A percentile compares a stretch with the other conserved stretches of the same genome.
phyloP scores from a whole-genome alignment of 2,888 invertebrate species.

The Zhengitettix transpicula region DNA sequence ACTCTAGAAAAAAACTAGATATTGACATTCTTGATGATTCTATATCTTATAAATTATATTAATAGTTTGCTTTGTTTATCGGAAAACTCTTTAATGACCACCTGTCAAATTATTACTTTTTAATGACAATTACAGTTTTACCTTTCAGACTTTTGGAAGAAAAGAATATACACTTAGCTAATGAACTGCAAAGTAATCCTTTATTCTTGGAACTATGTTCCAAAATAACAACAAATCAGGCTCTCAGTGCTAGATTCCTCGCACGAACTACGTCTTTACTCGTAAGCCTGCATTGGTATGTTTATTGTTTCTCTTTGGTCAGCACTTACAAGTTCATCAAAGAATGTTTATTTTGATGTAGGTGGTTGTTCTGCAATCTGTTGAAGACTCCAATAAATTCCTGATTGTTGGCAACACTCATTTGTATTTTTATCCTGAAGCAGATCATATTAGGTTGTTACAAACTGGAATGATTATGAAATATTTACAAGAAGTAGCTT shows the following conservation, averaged over 20 bases:
- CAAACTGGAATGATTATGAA: constrained; percentile 62
- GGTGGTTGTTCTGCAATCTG: constrained; percentile 36
- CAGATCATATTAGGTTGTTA: constrained; percentile 73
- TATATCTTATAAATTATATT: too few species aligned
- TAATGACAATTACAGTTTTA: too few species aligned
- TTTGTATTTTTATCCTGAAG: constrained; percentile 82
- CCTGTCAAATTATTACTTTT: too few species aligned
- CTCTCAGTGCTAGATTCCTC: constrained; percentile 38
- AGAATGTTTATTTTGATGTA: constrained; percentile 15
- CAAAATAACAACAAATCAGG: constrained; percentile 37
- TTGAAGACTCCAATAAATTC: constrained; percentile 36
- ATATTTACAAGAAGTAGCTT: constrained; percentile 40
- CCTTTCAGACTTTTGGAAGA: too few species aligned
- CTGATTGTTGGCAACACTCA: constrained; percentile 74
- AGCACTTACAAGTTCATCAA: too few species aligned
- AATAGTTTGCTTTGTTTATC: too few species aligned
- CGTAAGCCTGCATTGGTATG: constrained; percentile 21
- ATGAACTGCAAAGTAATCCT: constrained; percentile 34
- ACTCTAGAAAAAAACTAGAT: too few species aligned
- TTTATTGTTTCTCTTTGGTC: too few species aligned
- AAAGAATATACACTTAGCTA: constrained; percentile 38
- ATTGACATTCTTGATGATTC: too few species aligned
- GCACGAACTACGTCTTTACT: constrained; percentile 51
- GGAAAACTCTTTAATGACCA: too few species aligned
- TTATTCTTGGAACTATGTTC: constrained; percentile 42